Evolutionary conservation across 2,797 vertebrate species (phyloP), one percentile per base, ranked within the genome.

Genomic region (Taenioides sp.): DNA sequence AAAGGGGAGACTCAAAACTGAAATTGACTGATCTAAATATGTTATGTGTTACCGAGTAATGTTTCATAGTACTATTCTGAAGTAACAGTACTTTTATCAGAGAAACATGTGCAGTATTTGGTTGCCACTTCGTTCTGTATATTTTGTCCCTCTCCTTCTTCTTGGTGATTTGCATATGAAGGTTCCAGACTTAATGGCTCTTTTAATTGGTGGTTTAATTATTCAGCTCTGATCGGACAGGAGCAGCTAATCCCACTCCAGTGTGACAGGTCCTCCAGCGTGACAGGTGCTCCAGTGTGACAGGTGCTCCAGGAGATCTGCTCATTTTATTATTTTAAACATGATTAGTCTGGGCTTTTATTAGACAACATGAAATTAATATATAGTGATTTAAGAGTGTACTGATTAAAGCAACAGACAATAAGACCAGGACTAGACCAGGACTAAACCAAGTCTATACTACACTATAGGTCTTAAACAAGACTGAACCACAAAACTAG

Each of bases 201-300:
- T 58, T 58, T 58, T 58, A 58, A 58, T 58, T 58, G 23, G 25
- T 27, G 57, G 57, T 27, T 23, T 58, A 57, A 57, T 58, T 58
- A 58, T 58, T 58, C 23, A 5, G 57, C 12, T 27, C 23, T 58
- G 57, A 58, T 58, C 57, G 57, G 57, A 58, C 23, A 11, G 20
- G 22, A 58, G n/a, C 57, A 58, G 57, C 12, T 58, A 27, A 58
- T 27, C 57, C 57, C 25, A 58, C 55, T 58, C 55, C 23, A 16
- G 10, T 25, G 3, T 58, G 55, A 20, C n/a, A 55, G 54, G 20
- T 55, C 10, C 54, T 11, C 1, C 7, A 16, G 14, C 5, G 31
- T 31, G 31, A 31, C 31, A 6, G 31, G 31, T 31, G 31, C 55
- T 58, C 55, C 23, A 6, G 10, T 58, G 3, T 58, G 55, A 20